Evolutionary conservation across 2,113 vertebrate genomes (phyloP).

Genomic region (Bubalus kerabau): DNA sequence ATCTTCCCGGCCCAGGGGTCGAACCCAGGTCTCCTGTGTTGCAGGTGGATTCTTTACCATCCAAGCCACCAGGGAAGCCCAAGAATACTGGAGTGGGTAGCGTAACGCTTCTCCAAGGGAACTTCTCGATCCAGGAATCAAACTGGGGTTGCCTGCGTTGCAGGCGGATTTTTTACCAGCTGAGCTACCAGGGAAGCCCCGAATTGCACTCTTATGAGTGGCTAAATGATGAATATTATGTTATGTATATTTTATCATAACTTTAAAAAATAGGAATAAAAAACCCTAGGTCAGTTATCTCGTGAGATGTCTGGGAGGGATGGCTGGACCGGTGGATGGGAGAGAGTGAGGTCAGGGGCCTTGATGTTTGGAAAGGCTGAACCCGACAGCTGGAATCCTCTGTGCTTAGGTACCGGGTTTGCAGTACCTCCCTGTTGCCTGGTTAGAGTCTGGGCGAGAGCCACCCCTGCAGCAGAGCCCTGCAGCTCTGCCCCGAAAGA

Average conservation of each 20-base stretch:
- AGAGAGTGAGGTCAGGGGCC: no score
- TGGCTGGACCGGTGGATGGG: not conserved
- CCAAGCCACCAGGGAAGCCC: not conserved
- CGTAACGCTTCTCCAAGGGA: not conserved
- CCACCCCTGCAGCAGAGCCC: not conserved
- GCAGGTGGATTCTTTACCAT: not conserved
- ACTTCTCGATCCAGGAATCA: not conserved
- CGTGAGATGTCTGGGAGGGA: not conserved
- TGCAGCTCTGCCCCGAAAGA: no score
- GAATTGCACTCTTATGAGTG: not conserved
- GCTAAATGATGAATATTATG: not conserved
- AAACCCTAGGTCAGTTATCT: not conserved
- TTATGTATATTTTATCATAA: not conserved
- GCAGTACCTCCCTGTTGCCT: not conserved
- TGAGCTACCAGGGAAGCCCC: not conserved
- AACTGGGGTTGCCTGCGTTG: not conserved
- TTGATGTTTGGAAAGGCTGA: not conserved
- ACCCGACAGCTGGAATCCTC: not conserved
- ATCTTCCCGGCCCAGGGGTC: not conserved
- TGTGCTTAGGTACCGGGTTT: not conserved
- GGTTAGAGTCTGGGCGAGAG: not conserved
- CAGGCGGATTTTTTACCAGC: not conserved
- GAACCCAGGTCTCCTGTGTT: rapidly evolving
- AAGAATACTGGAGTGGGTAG: not conserved
- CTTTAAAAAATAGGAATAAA: not conserved